phyloP scores from a whole-genome alignment of 2,888 invertebrate species.

The Camptogramma bilineatum region DNA sequence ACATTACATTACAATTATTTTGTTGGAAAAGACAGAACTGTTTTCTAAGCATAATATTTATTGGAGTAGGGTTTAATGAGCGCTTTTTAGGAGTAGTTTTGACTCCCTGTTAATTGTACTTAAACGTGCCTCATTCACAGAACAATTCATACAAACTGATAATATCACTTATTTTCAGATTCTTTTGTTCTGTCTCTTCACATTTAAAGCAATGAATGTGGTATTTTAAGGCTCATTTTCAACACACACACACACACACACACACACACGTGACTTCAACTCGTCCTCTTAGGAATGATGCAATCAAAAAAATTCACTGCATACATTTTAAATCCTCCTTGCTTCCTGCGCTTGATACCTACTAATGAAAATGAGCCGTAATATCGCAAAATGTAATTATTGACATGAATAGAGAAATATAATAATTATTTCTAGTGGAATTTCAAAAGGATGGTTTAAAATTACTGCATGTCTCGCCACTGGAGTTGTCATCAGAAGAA shows the following conservation, averaged over 20 bases:
- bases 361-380: not conserved
- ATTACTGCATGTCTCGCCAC: constrained; percentile 27
- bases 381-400: not conserved
- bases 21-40: constrained; percentile 7
- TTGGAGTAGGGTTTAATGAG: not conserved
- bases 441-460: constrained; percentile 6
- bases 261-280: not conserved
- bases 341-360: not conserved
- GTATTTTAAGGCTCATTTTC: no score
- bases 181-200: no score
- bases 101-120: not conserved
- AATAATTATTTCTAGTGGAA: not conserved
- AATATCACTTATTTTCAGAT: not conserved
- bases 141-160: not conserved
- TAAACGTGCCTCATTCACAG: not conserved
- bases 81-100: not conserved
- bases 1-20: constrained; percentile 15
- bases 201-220: no score
- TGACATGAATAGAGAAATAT: not conserved
- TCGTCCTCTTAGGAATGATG: not conserved
- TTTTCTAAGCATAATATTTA: not conserved
- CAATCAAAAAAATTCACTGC: not conserved
- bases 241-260: not conserved
- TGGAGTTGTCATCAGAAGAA: constrained; percentile 31
- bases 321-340: not conserved